These are phyloP conservation scores for Xiphydria camelus DNA, from an alignment of 2,888 invertebrate genomes.

Conservation along the genomic window DNA sequence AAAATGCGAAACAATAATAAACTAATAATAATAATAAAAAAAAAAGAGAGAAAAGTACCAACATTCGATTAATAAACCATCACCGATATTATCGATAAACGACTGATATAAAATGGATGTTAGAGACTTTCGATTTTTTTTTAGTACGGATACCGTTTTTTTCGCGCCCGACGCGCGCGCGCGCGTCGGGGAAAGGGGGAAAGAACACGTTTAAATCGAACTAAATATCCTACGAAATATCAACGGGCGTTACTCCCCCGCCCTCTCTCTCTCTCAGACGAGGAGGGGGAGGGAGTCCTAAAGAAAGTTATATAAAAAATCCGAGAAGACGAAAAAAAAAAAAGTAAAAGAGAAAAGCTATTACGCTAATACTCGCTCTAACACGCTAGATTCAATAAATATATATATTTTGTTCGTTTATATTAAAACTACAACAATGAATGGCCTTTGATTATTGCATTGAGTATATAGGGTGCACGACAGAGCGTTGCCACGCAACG, in stretches of 20 bases:
- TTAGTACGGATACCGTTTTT: constrained; percentile 20
- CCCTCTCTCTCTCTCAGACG: too few relatives aligned
- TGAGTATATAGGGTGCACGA: constrained; percentile 49
- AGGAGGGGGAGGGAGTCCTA: too few relatives aligned
- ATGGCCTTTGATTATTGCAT: constrained; percentile 54
- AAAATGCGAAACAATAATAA: constrained; percentile 23
- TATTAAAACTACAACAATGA: constrained; percentile 43
- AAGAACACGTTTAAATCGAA: too few relatives aligned
- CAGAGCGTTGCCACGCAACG: constrained; percentile 31
- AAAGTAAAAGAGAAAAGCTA: constrained; percentile 27
- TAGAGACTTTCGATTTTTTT: constrained; percentile 12
- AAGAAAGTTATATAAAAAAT: neutral
- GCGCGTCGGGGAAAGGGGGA: too few relatives aligned
- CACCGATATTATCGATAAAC: constrained; percentile 29
- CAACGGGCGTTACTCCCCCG: neutral
- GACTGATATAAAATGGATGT: constrained; percentile 10
- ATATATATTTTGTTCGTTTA: constrained; percentile 23
- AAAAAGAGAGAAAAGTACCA: constrained; percentile 24
- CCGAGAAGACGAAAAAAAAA: neutral
- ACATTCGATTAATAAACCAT: constrained; percentile 32
- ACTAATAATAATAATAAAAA: constrained; percentile 12
- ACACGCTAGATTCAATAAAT: constrained; percentile 37
- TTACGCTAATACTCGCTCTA: constrained; percentile 30
- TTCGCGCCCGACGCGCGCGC: too few relatives aligned
- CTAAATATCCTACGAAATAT: too few relatives aligned